These are phyloP conservation scores for Pseudococcus viburni DNA, from an alignment of 2,888 invertebrate species.

Conservation along the genomic window DNA sequence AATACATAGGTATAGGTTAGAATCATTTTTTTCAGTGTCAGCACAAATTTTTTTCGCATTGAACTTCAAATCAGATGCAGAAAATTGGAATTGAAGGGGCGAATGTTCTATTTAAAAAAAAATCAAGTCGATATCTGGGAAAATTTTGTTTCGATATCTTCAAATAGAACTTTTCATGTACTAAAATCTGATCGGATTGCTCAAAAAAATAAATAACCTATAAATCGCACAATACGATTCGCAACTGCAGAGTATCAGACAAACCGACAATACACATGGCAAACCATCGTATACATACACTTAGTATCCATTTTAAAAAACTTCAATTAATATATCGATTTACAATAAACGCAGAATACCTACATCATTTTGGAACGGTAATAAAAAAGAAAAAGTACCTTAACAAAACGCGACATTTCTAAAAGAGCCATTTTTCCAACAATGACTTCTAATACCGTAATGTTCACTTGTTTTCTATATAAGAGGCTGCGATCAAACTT, in stretches of 20 bases:
- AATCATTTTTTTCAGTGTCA: too few species aligned
- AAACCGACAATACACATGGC: not conserved
- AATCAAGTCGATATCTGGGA: too few species aligned
- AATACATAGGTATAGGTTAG: too few species aligned
- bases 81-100: too few species aligned
- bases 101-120: too few species aligned
- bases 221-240: not conserved
- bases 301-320: not conserved
- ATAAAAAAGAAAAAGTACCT: slow-evolving; percentile 49
- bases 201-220: not conserved
- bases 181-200: not conserved
- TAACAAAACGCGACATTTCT: not conserved
- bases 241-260: not conserved
- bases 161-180: not conserved
- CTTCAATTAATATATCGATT: slow-evolving; percentile 38
- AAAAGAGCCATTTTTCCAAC: slow-evolving; percentile 42
- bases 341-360: not conserved
- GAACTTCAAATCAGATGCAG: too few species aligned
- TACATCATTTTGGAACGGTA: not conserved
- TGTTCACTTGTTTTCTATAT: slow-evolving; percentile 46
- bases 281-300: not conserved
- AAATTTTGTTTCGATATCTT: too few species aligned
- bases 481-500: slow-evolving; percentile 29
- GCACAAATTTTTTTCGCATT: too few species aligned
- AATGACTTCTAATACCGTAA: slow-evolving; percentile 42